These are phyloP conservation scores for Zoanthus solanderi DNA, from an alignment of 92 coral and sea anemone genomes.

Conservation along the genomic window DNA sequence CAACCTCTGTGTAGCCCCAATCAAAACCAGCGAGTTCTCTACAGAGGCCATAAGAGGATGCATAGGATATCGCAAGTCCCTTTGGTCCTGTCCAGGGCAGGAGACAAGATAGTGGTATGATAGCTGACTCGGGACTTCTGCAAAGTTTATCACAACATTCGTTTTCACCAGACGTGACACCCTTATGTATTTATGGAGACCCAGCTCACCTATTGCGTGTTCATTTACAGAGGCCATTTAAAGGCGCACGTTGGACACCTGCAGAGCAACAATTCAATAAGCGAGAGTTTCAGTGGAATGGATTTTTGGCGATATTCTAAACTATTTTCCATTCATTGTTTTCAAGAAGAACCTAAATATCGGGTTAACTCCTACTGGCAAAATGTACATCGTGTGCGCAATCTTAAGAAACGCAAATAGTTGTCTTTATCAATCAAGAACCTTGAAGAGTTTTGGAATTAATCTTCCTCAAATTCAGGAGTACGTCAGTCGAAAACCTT, in stretches of 20 bases:
- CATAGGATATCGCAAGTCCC: slow-evolving; percentile 13
- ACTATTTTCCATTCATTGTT: slow-evolving; percentile 34
- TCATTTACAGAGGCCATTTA: slow-evolving; percentile 35
- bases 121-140: not conserved
- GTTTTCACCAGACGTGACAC: slow-evolving; percentile 22
- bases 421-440: not conserved
- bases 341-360: slow-evolving; percentile 42
- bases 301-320: slow-evolving; percentile 34
- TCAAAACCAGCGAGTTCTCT: slow-evolving; percentile 50
- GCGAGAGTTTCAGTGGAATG: slow-evolving; percentile 48
- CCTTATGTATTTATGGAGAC: slow-evolving; percentile 54
- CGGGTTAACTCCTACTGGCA: slow-evolving; percentile 6
- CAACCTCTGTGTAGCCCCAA: slow-evolving; percentile 60
- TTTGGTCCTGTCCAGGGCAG: not conserved
- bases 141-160: not conserved
- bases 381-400: too few species aligned
- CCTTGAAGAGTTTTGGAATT: not conserved
- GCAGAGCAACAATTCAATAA: slow-evolving; percentile 22
- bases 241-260: slow-evolving; percentile 28
- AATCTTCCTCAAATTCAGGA: slow-evolving; percentile 11
- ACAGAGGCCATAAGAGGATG: slow-evolving; percentile 53
- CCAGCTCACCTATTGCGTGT: slow-evolving; percentile 37
- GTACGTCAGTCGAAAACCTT: not conserved
- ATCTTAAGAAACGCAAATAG: too few species aligned
- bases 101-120: slow-evolving; percentile 2